These are phyloP conservation scores for Puntigrus tetrazona DNA, from an alignment of 2,113 vertebrate species.

Conservation along the genomic window DNA sequence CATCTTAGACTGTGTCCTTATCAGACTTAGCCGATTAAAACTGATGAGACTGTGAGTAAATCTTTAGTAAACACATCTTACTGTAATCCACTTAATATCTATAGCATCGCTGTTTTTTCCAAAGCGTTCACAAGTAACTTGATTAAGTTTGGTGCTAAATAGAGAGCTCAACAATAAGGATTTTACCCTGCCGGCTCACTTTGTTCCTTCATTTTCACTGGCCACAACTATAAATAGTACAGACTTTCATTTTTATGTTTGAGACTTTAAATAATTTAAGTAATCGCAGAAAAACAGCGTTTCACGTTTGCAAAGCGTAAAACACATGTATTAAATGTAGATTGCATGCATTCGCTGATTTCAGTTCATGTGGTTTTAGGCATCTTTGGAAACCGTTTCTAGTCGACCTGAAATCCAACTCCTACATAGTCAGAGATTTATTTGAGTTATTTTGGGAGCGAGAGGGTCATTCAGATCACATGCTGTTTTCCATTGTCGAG, in stretches of 20 bases:
- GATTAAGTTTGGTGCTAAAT: neutral
- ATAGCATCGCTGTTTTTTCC: neutral
- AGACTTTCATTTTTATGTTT: neutral
- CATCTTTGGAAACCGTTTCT: neutral
- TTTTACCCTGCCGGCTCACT: neutral
- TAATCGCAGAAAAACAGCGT: neutral
- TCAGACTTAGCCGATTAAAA: constrained; percentile 8
- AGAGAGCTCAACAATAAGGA: neutral
- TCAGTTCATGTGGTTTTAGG: neutral
- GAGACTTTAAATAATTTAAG: neutral
- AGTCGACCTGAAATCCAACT: neutral
- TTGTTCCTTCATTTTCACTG: neutral
- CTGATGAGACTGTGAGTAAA: neutral
- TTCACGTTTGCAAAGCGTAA: neutral
- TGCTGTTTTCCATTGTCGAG: constrained; percentile 18
- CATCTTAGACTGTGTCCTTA: constrained; percentile 4
- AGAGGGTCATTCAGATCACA: neutral
- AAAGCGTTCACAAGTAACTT: neutral
- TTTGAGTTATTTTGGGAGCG: constrained; percentile 1
- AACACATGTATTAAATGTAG: neutral
- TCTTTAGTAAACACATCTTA: neutral
- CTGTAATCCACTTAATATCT: neutral
- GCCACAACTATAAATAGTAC: neutral
- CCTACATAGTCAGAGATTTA: neutral
- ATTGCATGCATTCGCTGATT: neutral